A percentile compares a stretch with the other conserved stretches of the same genome.
phyloP scores from a whole-genome alignment of 37 sponge, comb jelly and placozoan genomes.

The Beroe ovata region DNA sequence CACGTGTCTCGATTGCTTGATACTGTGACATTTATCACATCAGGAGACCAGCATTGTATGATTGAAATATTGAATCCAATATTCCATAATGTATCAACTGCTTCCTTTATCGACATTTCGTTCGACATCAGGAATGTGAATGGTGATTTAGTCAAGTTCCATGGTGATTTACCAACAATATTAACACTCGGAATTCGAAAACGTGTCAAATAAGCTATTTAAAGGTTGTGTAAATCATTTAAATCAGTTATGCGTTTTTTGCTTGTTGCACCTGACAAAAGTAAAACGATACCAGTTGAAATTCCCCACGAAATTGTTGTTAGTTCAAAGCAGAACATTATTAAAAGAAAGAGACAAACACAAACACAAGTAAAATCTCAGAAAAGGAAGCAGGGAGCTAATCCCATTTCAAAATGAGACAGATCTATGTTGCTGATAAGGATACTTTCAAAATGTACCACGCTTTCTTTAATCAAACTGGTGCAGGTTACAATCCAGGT shows the following conservation, averaged over 20 bases:
- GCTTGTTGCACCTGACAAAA: conserved; percentile 21
- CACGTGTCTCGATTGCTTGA: conserved; percentile 19
- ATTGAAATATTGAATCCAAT: conserved; percentile 5
- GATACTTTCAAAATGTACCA: conserved; percentile 12
- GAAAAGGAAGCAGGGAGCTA: conserved; percentile 5
- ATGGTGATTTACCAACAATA: conserved; percentile 16
- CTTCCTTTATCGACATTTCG: conserved; percentile 8
- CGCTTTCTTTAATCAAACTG: conserved; percentile 7
- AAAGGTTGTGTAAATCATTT: not conserved
- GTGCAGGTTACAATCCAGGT: conserved; percentile 10
- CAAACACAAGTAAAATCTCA: not conserved
- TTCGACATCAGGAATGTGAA: conserved; percentile 14
- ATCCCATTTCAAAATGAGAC: conserved; percentile 19
- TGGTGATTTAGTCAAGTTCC: not conserved
- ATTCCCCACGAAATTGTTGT: conserved; percentile 22
- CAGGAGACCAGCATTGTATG: not conserved
- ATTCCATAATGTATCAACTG: conserved; percentile 1
- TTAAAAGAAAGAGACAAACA: not conserved
- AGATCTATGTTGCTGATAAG: conserved; percentile 18
- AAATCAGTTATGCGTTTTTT: conserved; percentile 15
- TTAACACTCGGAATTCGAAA: conserved; percentile 30
- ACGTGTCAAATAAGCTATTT: not conserved
- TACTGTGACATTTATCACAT: not conserved
- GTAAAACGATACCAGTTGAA: not conserved
- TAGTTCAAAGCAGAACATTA: not conserved